Conservation (phyloP, 2,888 invertebrate species). For the Cerastoderma edule region DNA sequence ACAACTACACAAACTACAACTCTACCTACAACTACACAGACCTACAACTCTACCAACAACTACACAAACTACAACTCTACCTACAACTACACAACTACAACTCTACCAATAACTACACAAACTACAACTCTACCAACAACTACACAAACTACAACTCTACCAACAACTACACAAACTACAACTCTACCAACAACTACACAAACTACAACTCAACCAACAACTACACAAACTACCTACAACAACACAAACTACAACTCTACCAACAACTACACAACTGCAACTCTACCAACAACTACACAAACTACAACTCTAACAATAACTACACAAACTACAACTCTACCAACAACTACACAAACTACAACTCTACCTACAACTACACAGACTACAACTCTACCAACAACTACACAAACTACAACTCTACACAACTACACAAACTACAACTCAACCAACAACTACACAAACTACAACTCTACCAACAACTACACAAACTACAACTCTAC, state of each 20-base stretch:
- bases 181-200: background rate
- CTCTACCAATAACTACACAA: too few species aligned
- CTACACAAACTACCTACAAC: background rate
- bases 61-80: background rate
- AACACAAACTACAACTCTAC: background rate
- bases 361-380: background rate
- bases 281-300: background rate
- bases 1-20: background rate
- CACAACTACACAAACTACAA: slow-evolving; percentile 2
- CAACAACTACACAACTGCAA: background rate
- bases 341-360: background rate
- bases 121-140: too few species aligned
- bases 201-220: background rate
- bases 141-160: background rate
- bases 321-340: background rate
- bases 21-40: background rate
- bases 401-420: background rate
- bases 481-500: background rate
- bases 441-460: slow-evolving; percentile 1
- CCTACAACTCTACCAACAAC: background rate
- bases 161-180: background rate
- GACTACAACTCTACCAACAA: background rate
- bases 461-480: background rate
- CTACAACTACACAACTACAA: background rate
- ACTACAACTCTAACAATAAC: background rate